phyloP scores from a whole-genome alignment of 2,113 vertebrate genomes.

The human region GRCh38 chr11:64453001-64453500 shows the following conservation, averaged over 20 bases:
- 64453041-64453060: too few relatives aligned
- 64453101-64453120: too few relatives aligned
- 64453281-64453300: neutral
- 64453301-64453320: neutral
- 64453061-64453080: too few relatives aligned
- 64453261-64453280: neutral
- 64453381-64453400: accelerated
- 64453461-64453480: neutral
- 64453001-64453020: too few relatives aligned
- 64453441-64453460: neutral
- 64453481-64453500: neutral
- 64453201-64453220: neutral
- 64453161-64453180: neutral
- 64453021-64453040: too few relatives aligned
- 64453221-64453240: neutral
- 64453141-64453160: too few relatives aligned
- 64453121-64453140: too few relatives aligned
- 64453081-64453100: too few relatives aligned
- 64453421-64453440: neutral
- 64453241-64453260: neutral
- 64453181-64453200: neutral
- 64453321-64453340: neutral
- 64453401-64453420: neutral
- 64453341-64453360: neutral
- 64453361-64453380: too few relatives aligned